Evolutionary conservation across 2,797 vertebrate genomes (phyloP).

Genomic region (Pangasius krempfi): DNA sequence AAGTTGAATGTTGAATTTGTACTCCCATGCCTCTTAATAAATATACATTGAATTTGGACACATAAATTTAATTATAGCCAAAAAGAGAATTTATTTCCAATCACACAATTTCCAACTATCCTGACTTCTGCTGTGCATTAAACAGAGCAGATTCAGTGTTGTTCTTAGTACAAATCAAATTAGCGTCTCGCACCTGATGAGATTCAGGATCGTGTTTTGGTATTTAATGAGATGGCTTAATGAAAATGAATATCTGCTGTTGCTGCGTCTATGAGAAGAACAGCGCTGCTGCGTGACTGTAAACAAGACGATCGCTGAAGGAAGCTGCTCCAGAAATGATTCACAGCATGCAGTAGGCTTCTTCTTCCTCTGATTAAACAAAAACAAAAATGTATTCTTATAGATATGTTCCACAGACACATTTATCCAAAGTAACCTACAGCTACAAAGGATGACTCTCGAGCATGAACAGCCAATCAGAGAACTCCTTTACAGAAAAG

Average conservation of each 20-base stretch:
- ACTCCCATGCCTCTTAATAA: neutral
- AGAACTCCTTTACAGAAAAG: neutral
- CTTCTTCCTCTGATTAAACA: neutral
- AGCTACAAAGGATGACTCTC: too few species aligned
- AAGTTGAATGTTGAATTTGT: neutral
- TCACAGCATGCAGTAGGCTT: neutral
- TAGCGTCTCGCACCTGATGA: constrained; percentile 21
- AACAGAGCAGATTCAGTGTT: constrained; percentile 7
- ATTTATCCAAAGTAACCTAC: neutral
- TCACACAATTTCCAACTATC: too few species aligned
- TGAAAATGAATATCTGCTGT: constrained; percentile 30
- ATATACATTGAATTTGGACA: neutral
- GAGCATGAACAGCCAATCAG: neutral
- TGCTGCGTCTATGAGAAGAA: neutral
- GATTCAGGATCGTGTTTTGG: constrained; percentile 11
- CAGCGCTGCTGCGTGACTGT: neutral
- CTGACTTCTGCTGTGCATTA: neutral
- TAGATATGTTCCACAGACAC: neutral
- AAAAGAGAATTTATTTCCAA: neutral
- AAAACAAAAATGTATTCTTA: neutral
- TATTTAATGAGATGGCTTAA: constrained; percentile 35
- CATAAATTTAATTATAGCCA: neutral
- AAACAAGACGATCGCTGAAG: constrained; percentile 24
- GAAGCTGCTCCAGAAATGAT: constrained; percentile 8
- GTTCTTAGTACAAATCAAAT: constrained; percentile 30